These are phyloP conservation scores for Patella pellucida DNA, from an alignment of 2,888 invertebrate species.

Conservation along the genomic window DNA sequence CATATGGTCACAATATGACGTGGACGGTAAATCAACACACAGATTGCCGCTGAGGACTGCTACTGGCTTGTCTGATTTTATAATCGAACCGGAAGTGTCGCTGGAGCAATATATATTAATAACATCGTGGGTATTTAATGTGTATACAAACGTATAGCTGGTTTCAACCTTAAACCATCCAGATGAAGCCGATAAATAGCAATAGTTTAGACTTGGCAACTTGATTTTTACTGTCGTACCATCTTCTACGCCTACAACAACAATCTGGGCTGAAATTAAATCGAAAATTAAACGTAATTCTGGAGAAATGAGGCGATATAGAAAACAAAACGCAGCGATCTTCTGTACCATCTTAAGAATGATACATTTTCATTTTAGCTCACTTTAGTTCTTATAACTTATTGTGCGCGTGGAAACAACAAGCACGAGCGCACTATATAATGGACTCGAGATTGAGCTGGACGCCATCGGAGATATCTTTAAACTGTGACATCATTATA, in stretches of 20 bases:
- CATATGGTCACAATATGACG: background rate
- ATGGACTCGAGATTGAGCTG: too few relatives aligned
- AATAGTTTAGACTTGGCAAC: background rate
- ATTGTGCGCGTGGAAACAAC: too few relatives aligned
- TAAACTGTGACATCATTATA: too few relatives aligned
- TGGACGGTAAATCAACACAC: background rate
- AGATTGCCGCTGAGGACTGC: background rate
- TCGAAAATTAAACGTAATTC: background rate
- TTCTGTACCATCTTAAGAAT: background rate
- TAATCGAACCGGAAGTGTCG: background rate
- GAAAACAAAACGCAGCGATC: background rate
- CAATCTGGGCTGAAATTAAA: conserved; percentile 1
- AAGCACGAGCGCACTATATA: too few relatives aligned
- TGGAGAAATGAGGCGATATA: background rate
- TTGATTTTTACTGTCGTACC: background rate
- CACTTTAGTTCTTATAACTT: too few relatives aligned
- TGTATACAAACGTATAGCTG: background rate
- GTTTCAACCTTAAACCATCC: background rate
- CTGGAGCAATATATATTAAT: background rate
- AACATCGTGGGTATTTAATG: background rate
- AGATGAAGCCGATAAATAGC: background rate
- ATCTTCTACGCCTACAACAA: background rate
- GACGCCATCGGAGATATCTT: too few relatives aligned
- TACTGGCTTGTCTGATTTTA: background rate
- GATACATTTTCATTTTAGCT: background rate